Base-by-base conservation (phyloP, 2,113 vertebrate species). In the Strigops habroptila region DNA sequence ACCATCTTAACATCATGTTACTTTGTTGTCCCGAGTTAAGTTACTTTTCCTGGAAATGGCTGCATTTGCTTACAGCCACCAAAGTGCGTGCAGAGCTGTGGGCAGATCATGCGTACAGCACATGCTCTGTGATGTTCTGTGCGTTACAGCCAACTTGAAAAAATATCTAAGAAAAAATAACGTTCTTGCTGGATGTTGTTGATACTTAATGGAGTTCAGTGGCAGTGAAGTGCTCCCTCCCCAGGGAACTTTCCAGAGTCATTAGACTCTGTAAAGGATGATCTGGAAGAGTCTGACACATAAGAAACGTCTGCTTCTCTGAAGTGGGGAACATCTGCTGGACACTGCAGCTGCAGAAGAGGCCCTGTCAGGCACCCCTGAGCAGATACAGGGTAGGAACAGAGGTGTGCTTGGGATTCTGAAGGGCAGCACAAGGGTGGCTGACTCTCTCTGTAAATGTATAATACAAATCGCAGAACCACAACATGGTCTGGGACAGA, bases 1-100 rank as follows among this genome's bases (percentile, higher is more conserved):
- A 10, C 22, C 16, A 4, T 15, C 1, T 1, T 14, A 43, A 70
- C 43, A 70, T 18, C 4, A 0, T 10, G 11, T 44, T 21, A 9
- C 27, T 33, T 35, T 23, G 19, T 19, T 43, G 14, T 37, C 19
- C 46, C 2, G 19, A 25, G 18, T 75, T 51, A 69, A 52, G 23
- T 13, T 53, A n/a, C 23, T 44, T 43, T 33, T 60, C 51, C 71
- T 92, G 64, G 52, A 82, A 86, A n/a, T 33, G 12, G 24, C 10
- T 30, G 25, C 8, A 1, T 68, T 73, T 71, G 24, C 39, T 44
- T 67, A 51, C 19, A 43, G 23, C 14, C 44, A 30, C 51, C n/a
- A 31, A 22, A 46, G n/a, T 21, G 28, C 59, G 44, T 7, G 11
- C 30, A 25, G 63, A 62, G 80, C 8, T 53, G 44, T 10, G 39